Conservation (phyloP, 2,113 vertebrate genomes). For the Atlantisia rogersi region DNA sequence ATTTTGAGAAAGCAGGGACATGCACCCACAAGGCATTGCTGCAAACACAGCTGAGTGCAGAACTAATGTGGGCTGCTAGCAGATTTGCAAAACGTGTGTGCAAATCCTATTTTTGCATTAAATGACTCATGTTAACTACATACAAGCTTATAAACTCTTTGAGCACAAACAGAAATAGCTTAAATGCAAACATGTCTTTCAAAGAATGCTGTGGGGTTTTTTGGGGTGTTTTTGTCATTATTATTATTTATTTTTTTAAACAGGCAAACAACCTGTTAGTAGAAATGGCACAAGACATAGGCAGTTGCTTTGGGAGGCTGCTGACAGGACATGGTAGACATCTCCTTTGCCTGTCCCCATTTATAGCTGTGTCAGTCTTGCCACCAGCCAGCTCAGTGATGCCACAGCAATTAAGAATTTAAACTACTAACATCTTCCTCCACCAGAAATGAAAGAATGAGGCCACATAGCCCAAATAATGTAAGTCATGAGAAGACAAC, state of each 20-base stretch:
- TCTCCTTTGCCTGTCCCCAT: not conserved
- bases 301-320: not conserved
- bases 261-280: not conserved
- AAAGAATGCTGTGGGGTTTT: not conserved
- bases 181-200: not conserved
- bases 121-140: slow-evolving; percentile 41
- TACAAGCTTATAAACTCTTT: not conserved
- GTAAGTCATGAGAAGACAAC: not conserved
- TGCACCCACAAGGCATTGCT: not conserved
- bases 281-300: not conserved
- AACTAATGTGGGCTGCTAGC: slow-evolving; percentile 13
- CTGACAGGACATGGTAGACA: not conserved
- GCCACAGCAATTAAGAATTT: not conserved
- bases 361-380: not conserved
- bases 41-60: not conserved
- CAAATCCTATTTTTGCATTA: slow-evolving; percentile 61
- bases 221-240: rapidly evolving
- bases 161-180: not conserved
- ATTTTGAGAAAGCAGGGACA: not conserved
- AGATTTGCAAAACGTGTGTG: slow-evolving; percentile 27
- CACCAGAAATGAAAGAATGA: not conserved
- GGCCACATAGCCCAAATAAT: not conserved
- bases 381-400: not conserved
- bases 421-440: not conserved
- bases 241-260: not conserved